These are phyloP conservation scores for Salvator merianae DNA, from an alignment of 2,113 vertebrate species.

Conservation along the genomic window DNA sequence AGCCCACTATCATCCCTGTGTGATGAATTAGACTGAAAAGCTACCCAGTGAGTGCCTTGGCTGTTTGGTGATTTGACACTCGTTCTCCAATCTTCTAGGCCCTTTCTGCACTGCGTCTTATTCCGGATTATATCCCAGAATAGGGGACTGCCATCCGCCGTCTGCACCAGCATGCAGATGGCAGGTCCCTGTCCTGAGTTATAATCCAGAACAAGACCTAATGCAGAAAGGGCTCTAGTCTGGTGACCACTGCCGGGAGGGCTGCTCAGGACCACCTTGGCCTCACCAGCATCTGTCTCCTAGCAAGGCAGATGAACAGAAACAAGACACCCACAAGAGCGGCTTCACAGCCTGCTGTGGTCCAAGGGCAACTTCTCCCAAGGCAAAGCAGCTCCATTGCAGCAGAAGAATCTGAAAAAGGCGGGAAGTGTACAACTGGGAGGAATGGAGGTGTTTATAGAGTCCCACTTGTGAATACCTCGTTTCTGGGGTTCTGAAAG, in stretches of 20 bases:
- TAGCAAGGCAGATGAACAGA: no score
- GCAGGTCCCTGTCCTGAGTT: no score
- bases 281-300: neutral
- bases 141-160: no score
- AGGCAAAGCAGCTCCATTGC: neutral
- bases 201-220: no score
- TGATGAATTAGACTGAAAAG: neutral
- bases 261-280: neutral
- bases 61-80: no score
- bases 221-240: no score
- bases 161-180: no score
- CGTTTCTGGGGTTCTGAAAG: neutral
- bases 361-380: neutral
- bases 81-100: no score
- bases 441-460: neutral
- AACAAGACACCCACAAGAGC: neutral
- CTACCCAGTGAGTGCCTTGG: no score
- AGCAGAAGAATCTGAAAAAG: neutral
- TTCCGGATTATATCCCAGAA: no score
- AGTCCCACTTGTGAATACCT: neutral
- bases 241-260: neutral
- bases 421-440: neutral
- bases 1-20: no score
- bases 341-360: neutral
- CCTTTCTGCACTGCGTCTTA: no score